phyloP scores from a whole-genome alignment of 2,113 vertebrate genomes.

The Suncus etruscus region DNA sequence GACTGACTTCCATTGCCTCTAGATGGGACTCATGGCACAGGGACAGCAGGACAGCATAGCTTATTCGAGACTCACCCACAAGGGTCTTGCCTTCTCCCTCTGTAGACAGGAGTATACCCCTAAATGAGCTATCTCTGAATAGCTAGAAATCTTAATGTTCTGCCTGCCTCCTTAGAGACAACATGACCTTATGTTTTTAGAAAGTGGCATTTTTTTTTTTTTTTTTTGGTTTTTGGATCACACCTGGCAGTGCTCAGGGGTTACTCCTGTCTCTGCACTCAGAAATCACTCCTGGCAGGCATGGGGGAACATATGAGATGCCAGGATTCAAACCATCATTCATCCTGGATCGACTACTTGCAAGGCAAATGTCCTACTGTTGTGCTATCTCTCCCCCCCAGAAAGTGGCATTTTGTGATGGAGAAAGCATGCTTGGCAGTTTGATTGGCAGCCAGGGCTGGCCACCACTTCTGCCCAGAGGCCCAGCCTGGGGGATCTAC shows the following conservation, averaged over 20 bases:
- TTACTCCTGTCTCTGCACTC: too few species aligned
- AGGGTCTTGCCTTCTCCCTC: not conserved
- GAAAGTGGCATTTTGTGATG: slow-evolving; percentile 15
- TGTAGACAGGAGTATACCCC: not conserved
- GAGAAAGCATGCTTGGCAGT: not conserved
- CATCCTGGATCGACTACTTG: too few species aligned
- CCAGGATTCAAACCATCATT: too few species aligned
- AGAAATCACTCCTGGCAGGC: too few species aligned
- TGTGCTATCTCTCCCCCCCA: too few species aligned
- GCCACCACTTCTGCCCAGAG: not conserved
- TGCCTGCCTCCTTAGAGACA: not conserved
- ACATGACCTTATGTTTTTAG: not conserved
- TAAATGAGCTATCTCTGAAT: not conserved
- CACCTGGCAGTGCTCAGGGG: too few species aligned
- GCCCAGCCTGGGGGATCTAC: not conserved
- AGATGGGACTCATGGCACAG: not conserved
- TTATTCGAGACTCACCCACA: not conserved
- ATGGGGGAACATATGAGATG: too few species aligned
- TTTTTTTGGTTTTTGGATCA: too few species aligned
- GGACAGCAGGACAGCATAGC: too few species aligned
- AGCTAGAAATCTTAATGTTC: slow-evolving; percentile 1
- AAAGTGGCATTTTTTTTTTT: slow-evolving; percentile 31
- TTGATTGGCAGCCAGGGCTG: not conserved
- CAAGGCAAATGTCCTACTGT: too few species aligned
- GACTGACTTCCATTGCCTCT: not conserved